Percentiles rank a stretch among this genome's conserved stretches.
These are phyloP conservation scores for Papilio polyxenes DNA, from an alignment of 1,140 invertebrate species.

Conservation along the genomic window DNA sequence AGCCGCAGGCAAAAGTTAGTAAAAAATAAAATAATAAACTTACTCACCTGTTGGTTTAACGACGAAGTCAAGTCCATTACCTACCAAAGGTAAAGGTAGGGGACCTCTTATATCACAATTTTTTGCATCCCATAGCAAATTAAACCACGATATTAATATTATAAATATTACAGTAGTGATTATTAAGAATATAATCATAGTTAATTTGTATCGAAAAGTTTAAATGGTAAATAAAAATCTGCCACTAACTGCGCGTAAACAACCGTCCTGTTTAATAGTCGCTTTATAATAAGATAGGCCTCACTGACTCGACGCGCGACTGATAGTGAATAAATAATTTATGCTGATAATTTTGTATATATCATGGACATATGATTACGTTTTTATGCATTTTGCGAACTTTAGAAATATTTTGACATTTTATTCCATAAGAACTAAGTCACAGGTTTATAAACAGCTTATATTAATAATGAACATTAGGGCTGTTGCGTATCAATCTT, in stretches of 20 bases:
- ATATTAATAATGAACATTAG: background rate
- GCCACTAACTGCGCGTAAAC: background rate
- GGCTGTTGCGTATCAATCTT: background rate
- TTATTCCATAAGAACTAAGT: no score
- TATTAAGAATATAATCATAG: constrained; percentile 53
- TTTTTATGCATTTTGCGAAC: no score
- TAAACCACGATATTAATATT: constrained; percentile 56
- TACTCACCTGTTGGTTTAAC: constrained; percentile 53
- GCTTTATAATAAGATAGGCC: background rate
- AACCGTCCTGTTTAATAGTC: constrained; percentile 2
- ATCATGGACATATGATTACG: background rate
- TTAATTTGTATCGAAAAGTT: background rate
- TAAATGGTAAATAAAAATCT: background rate
- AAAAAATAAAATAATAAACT: constrained; percentile 18
- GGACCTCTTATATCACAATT: constrained; percentile 56
- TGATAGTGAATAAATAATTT: background rate
- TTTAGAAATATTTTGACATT: no score
- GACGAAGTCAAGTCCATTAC: constrained; percentile 60
- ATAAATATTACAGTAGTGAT: constrained; percentile 43
- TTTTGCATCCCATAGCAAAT: constrained; percentile 49
- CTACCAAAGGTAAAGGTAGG: constrained; percentile 57
- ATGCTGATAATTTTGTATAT: background rate
- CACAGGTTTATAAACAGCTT: no score
- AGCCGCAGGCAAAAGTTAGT: no score
- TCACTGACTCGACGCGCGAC: background rate